Evolutionary conservation across 2,113 vertebrate species (phyloP), one percentile per base, ranked within the genome.

Genomic region (Spea bombifrons): DNA sequence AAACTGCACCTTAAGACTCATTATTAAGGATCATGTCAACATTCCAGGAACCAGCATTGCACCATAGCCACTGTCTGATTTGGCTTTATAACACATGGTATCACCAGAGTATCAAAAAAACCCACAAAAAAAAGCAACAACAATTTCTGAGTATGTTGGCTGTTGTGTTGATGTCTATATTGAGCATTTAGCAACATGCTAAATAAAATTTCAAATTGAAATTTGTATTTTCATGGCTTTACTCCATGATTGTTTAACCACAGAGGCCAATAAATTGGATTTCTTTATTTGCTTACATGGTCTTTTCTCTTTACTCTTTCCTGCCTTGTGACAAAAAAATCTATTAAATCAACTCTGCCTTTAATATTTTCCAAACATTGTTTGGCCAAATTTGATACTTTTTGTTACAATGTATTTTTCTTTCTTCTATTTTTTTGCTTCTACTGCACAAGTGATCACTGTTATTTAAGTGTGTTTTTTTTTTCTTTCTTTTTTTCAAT

Each of bases 151-250:
- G 73, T 73, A 73, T 80, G 84, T 88, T 89, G 88, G 90, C 90
- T 82, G 79, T 88, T 85, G 76, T 87, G 89, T 89, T 59, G 13
- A 87, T 90, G 85, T 86, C 85, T 86, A 9, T 91, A 87, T 89
- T 90, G 90, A 88, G 82, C 91, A 86, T 89, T 86, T 88, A 91
- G 90, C 89, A 89, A 91, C 88, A 84, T 3, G 78, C 88, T 88
- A 92, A 92, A 92, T 92, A 91, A 92, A 93, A 92, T 91, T 90
- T 92, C 91, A 91, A 93, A 93, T 93, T 91, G 91, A 93, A 91
- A 89, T 88, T 88, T 75, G 89, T 90, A 90, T 89, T 92, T 90
- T 93, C 92, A 93, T 93, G 92, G 92, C 90, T 92, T 92, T 90
- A 92, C 84, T 91, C 90, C 91, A 92, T 92, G 90, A 92, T 86